Base-by-base conservation (phyloP, 2,797 vertebrate species). In the Psittacula echo region DNA sequence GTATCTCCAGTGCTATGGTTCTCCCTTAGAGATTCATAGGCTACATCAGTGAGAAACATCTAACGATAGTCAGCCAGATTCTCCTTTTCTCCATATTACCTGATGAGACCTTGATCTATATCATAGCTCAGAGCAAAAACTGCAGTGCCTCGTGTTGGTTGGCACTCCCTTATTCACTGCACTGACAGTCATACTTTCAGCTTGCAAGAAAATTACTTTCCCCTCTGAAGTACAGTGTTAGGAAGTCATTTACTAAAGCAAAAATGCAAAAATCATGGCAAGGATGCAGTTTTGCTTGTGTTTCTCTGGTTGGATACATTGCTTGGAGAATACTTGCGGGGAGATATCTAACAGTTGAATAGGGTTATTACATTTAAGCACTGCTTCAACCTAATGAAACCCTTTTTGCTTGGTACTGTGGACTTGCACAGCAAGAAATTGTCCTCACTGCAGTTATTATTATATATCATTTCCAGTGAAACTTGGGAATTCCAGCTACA, bases 201-300 rank as follows among this genome's bases (percentile, higher is more conserved):
- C 42, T 23, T 20, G 23, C n/a, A 81, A 42, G 42, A 51, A n/a
- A 74, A 66, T 24, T 16, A 67, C 45, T 64, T 82, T 39, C 48
- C 18, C 13, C 26, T n/a, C 5, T 16, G 29, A 71, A 78, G 37
- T 29, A 82, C 51, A 73, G 42, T 37, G 78, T n/a, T 24, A 58
- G 7, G 8, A 64, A 82, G 37, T 4, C 44, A 8, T 44, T n/a
- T 62, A 13, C 23, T 47, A 44, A 70, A 66, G 37, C 10, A 56
- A 15, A 9, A 1, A 3, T 6, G 11, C 8, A 84, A 90, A 93
- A 75, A 7, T 1, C 15, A 9, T 2, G 19, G 45, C 32, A 67
- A 26, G 20, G 9, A 24, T 30, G 24, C 7, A 0, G 26, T 7
- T 60, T n/a, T 29, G 7, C 26, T 16, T 23, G 3, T 7, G 9